Base-by-base conservation (phyloP, 2,113 vertebrate genomes). In the Scomber scombrus region DNA sequence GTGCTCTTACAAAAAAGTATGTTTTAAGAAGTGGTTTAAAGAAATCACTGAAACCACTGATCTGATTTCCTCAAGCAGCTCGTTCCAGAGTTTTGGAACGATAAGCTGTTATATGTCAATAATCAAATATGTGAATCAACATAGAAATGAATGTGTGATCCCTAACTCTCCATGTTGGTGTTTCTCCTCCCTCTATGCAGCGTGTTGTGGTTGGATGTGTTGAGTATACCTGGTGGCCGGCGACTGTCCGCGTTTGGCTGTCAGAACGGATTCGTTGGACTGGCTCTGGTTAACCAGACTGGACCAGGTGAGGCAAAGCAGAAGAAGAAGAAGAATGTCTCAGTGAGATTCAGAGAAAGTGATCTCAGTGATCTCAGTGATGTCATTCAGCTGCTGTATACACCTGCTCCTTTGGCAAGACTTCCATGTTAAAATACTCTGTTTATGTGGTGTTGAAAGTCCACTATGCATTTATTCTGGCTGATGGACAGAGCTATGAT, bases 181-280 rank as follows among this genome's bases (percentile, higher is more conserved):
- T n/a, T 0, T 13, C 52, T 62, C 13, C 65, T 71, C 4, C 49
- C 54, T 80, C 58, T 43, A 0, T 75, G 10, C 91, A 98, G 97
- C 3, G 96, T 97, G 57, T 89, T 97, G 2, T 97, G 97, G 97
- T 75, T 97, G 49, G 94, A 97, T 0, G 93, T 97, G 23, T 57
- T 92, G 82, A 95, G 93, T 74, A 88, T 96, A 18, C 88, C 94
- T 0, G 90, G 85, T 1, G 88, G 93, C 3, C 91, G 75, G 19
- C 91, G 97, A 2, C 93, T 98, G 83, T 96, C 96, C 0, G 96
- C 92, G 0, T 95, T 96, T 2, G 97, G 97, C 68, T 97, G 97
- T 90, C 97, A 97, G 93, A 97, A 91, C 1, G 96, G 97, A 15
- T 96, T 94, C 0, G 94, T 97, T 58, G 96, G 95, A 0, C 92